phyloP scores from a whole-genome alignment of 2,113 vertebrate species.

The Garra rufa region DNA sequence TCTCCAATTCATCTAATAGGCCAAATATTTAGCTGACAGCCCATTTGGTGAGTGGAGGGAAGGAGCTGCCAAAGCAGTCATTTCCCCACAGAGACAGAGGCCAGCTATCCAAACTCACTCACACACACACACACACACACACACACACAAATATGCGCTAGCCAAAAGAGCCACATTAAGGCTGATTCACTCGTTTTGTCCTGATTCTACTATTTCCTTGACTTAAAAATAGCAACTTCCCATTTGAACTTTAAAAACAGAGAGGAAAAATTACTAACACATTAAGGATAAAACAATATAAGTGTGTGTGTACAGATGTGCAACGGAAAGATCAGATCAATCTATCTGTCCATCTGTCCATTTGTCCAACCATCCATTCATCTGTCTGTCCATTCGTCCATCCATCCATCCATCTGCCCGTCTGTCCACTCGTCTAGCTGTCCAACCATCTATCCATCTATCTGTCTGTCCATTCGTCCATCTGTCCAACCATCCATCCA shows the following conservation, averaged over 20 bases:
- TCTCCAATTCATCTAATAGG: constrained; percentile 80
- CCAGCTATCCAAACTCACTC: constrained; percentile 48
- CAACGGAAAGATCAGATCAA: neutral
- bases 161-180: constrained; percentile 72
- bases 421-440: no score
- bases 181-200: constrained; percentile 76
- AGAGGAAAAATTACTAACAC: neutral
- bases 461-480: neutral
- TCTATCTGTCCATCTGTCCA: no score
- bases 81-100: constrained; percentile 58
- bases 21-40: constrained; percentile 83
- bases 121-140: constrained; percentile 31
- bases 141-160: constrained; percentile 41
- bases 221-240: constrained; percentile 71
- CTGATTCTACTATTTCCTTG: constrained; percentile 69
- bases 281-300: neutral
- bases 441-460: neutral
- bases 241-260: constrained; percentile 10
- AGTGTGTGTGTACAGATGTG: neutral
- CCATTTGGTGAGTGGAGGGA: constrained; percentile 80
- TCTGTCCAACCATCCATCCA: neutral
- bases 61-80: constrained; percentile 72
- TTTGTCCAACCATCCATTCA: neutral
- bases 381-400: neutral
- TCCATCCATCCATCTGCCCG: neutral